Base-by-base conservation (phyloP, 2,797 vertebrate genomes). In the Peromyscus melanophrys region DNA sequence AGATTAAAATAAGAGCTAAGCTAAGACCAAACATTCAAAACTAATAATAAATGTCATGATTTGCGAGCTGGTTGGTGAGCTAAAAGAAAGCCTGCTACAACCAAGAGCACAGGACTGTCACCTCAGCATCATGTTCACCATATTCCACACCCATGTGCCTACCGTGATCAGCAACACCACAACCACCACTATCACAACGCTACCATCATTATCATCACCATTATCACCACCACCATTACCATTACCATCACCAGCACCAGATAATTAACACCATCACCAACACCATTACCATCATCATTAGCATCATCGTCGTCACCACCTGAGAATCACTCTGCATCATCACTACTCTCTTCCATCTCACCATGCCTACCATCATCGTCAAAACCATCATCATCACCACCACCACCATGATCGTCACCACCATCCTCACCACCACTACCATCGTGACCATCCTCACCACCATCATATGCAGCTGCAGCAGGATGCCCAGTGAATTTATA, bases 311-410 rank as follows among this genome's bases (percentile, higher is more conserved):
- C 6, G n/a, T n/a, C n/a, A 16, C 0, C 55, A 40, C 3, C n/a
- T 27, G 29, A 34, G 29, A 73, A 21, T 23, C 71, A 40, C 7
- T 10, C 76, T 49, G 76, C 46, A 19, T 52, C 73, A 52, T 52
- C 29, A 52, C 46, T 43, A 43, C 37, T 43, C 37, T 27, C 71
- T 25, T 75, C 21, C 40, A 40, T 75, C 17, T 40, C 37, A 43
- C 71, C 71, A 40, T 25, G 71, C 1, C 81, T 59, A 65, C 63
- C 27, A 31, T 19, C n/a, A 73, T 16, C 7, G 9, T 4, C 13
- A 4, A 3, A 7, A 11, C 12, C 4, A 37, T 1, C 27, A 1
- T 16, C 11, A 40, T 0, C 27, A 16, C 2, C 27, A 1, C 4
- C 16, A 31, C 4, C 14, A 43, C 4, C 25, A 37, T 0, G 21